These are phyloP conservation scores for Callipepla squamata DNA, from an alignment of 2,113 vertebrate species.

Conservation along the genomic window DNA sequence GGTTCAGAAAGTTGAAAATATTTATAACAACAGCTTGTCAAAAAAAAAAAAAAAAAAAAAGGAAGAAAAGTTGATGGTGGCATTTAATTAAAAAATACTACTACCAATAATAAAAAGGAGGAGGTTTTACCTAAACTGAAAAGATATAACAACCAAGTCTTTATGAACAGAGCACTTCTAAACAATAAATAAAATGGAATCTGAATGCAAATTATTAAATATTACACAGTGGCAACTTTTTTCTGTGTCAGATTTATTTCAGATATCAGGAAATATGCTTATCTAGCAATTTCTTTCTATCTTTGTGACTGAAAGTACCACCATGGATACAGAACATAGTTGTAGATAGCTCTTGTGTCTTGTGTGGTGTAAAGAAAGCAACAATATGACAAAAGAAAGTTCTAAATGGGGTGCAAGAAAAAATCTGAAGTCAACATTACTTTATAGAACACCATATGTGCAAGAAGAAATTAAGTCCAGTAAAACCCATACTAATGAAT, in stretches of 20 bases:
- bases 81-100: not conserved
- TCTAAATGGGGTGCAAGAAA: not conserved
- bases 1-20: not conserved
- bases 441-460: not conserved
- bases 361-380: not conserved
- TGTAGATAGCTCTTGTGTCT: not conserved
- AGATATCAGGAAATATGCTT: not conserved
- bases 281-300: not conserved
- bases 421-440: not conserved
- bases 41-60: not conserved
- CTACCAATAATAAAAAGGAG: not conserved
- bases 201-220: not conserved
- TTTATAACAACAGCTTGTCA: not conserved
- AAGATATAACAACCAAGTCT: not conserved
- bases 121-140: not conserved
- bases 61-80: not conserved
- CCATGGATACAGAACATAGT: not conserved
- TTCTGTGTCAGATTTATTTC: not conserved
- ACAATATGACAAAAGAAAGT: not conserved
- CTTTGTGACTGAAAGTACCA: not conserved
- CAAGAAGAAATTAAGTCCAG: not conserved
- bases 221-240: not conserved
- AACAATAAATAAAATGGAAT: not conserved
- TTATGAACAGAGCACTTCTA: not conserved
- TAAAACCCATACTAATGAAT: not conserved